Evolutionary conservation across 2,113 vertebrate genomes (phyloP).

Genomic region (Mirza zaza): DNA sequence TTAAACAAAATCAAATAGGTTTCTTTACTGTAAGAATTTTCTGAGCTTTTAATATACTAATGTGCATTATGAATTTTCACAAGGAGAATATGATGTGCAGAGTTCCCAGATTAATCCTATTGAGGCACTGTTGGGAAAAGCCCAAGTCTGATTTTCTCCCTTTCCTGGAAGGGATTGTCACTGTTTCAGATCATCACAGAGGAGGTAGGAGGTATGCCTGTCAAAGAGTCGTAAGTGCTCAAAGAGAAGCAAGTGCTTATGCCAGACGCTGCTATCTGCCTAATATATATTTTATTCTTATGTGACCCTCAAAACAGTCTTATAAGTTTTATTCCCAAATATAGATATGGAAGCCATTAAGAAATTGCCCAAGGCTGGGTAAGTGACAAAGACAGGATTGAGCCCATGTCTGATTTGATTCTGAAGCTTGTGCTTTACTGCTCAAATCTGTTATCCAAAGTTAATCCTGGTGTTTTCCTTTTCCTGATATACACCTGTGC

Average conservation of each 20-base stretch:
- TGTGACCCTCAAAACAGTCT: neutral
- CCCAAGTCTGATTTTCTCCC: slow-evolving; percentile 37
- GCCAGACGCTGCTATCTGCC: slow-evolving; percentile 13
- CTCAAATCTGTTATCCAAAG: neutral
- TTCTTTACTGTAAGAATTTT: slow-evolving; percentile 63
- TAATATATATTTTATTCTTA: slow-evolving; percentile 14
- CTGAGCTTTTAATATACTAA: slow-evolving; percentile 54
- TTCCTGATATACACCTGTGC: neutral
- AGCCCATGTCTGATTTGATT: neutral
- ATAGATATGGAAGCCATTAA: neutral
- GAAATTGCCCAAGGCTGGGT: neutral
- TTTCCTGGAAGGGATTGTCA: slow-evolving; percentile 51
- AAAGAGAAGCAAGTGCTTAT: slow-evolving; percentile 4
- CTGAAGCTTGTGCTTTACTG: neutral
- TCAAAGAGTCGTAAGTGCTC: slow-evolving; percentile 33
- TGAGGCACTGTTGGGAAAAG: slow-evolving; percentile 48
- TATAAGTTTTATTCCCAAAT: slow-evolving; percentile 39
- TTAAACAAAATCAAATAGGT: slow-evolving; percentile 54
- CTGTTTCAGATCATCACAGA: slow-evolving; percentile 39
- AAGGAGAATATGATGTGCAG: slow-evolving; percentile 42
- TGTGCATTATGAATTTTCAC: slow-evolving; percentile 55
- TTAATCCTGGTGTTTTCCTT: neutral
- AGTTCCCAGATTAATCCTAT: slow-evolving; percentile 52
- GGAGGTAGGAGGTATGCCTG: neutral
- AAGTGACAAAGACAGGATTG: neutral